These are phyloP conservation scores for Drosophila aldrichi DNA, from an alignment of 2,888 invertebrate genomes.

Conservation along the genomic window DNA sequence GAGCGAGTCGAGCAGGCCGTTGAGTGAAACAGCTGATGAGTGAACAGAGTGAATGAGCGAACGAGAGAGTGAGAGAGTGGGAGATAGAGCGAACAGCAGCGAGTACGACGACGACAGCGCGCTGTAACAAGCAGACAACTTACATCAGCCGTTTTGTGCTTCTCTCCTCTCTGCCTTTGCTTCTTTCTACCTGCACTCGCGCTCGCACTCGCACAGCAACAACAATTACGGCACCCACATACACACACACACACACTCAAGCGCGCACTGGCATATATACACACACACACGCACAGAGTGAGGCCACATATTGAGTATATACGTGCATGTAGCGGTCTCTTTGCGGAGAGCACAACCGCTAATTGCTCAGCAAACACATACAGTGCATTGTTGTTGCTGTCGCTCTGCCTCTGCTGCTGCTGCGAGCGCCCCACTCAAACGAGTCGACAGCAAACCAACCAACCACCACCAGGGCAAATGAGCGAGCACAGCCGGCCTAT, in stretches of 20 bases:
- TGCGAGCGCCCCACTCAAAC: slow-evolving; percentile 22
- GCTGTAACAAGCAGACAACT: slow-evolving; percentile 67
- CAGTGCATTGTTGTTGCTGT: slow-evolving; percentile 23
- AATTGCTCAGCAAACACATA: slow-evolving; percentile 64
- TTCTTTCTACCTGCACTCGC: slow-evolving; percentile 56
- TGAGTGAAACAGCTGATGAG: slow-evolving; percentile 73
- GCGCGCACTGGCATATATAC: neutral
- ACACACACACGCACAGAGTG: slow-evolving; percentile 1
- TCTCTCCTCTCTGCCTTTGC: slow-evolving; percentile 23
- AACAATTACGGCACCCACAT: slow-evolving; percentile 55
- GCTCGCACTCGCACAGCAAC: slow-evolving; percentile 27
- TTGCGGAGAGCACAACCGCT: slow-evolving; percentile 63
- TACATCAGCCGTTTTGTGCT: slow-evolving; percentile 68
- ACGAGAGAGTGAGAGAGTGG: slow-evolving; percentile 16
- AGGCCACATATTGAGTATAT: slow-evolving; percentile 40
- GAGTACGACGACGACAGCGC: slow-evolving; percentile 4
- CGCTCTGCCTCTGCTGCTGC: slow-evolving; percentile 7
- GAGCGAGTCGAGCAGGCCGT: slow-evolving; percentile 58
- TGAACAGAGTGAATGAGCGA: too few relatives aligned
- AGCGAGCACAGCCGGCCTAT: slow-evolving; percentile 58
- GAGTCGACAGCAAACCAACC: slow-evolving; percentile 21
- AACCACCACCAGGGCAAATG: slow-evolving; percentile 29
- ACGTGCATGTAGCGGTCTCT: slow-evolving; percentile 53
- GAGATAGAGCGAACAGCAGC: slow-evolving; percentile 11
- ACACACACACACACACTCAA: slow-evolving; percentile 20